Percentiles rank a stretch among this genome's conserved stretches.
These are phyloP conservation scores for Lamellibrachia columna DNA, from an alignment of 2,888 invertebrate genomes.

Conservation along the genomic window DNA sequence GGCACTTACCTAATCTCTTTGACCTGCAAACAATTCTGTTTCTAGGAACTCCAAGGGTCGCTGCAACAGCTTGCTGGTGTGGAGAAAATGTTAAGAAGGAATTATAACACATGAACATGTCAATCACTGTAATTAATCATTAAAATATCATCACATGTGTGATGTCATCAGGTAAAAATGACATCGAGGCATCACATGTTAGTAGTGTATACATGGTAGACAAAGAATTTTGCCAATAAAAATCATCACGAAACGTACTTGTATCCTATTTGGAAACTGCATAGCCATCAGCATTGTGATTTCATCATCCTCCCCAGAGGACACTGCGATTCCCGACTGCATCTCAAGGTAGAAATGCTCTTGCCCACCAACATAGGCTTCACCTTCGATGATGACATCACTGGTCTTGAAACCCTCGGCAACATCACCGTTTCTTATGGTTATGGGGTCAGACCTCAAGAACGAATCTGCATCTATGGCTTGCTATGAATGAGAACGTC, in stretches of 20 bases:
- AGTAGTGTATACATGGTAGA: not conserved
- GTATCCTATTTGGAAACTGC: slow-evolving; percentile 68
- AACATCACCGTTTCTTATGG: slow-evolving; percentile 70
- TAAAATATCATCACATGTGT: not conserved
- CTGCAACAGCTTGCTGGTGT: slow-evolving; percentile 67
- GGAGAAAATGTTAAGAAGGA: too few relatives aligned
- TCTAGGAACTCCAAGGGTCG: slow-evolving; percentile 77
- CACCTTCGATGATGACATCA: slow-evolving; percentile 81
- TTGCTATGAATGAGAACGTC: slow-evolving; percentile 68
- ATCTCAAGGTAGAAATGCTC: slow-evolving; percentile 98
- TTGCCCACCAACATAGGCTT: slow-evolving; percentile 85
- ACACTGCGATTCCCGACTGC: slow-evolving; percentile 67
- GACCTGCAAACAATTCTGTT: slow-evolving; percentile 78
- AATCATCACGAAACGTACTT: not conserved
- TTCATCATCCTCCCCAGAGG: slow-evolving; percentile 80
- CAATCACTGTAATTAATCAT: not conserved
- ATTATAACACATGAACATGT: not conserved
- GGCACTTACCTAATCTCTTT: slow-evolving; percentile 74
- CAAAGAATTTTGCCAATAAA: not conserved
- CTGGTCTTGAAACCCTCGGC: slow-evolving; percentile 75
- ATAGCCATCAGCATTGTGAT: slow-evolving; percentile 84
- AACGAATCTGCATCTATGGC: slow-evolving; percentile 82
- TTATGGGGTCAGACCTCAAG: slow-evolving; percentile 51
- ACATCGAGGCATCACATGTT: too few relatives aligned
- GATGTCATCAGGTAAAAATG: too few relatives aligned